These are phyloP conservation scores for Vesta saturnalis DNA, from an alignment of 2,888 invertebrate genomes.

Conservation along the genomic window DNA sequence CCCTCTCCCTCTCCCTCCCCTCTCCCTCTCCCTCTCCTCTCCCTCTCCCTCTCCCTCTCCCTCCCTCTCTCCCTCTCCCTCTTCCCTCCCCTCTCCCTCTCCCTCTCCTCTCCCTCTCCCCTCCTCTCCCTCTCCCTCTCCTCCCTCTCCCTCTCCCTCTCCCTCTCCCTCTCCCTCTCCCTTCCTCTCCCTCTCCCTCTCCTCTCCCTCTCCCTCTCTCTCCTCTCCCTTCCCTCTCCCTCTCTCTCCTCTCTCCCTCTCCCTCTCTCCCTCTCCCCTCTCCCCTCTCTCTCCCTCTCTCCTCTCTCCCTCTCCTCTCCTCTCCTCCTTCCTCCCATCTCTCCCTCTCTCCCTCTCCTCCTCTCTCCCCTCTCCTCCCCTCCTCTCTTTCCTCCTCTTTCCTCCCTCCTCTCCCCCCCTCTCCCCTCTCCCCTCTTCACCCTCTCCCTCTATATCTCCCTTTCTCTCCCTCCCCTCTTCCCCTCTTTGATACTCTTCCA, in stretches of 20 bases:
- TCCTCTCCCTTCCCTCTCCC: neutral
- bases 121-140: neutral
- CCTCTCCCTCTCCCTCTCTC: neutral
- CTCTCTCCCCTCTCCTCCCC: neutral
- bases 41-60: neutral
- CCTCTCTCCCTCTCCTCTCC: neutral
- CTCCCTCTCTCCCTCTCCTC: neutral
- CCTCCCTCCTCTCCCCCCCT: neutral
- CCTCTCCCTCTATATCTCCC: too few relatives aligned
- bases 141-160: neutral
- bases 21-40: neutral
- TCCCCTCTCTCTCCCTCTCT: neutral
- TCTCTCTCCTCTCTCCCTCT: neutral
- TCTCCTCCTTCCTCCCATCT: neutral
- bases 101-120: neutral
- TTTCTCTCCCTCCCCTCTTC: neutral
- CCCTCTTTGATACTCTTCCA: too few relatives aligned
- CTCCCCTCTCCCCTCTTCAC: too few relatives aligned
- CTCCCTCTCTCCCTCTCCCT: neutral
- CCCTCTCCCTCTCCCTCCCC: neutral
- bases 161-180: neutral
- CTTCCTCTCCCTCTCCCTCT: neutral
- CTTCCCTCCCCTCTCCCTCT: neutral
- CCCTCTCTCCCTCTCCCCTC: neutral
- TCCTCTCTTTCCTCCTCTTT: neutral